Evolutionary conservation across 1,140 invertebrate species (phyloP).

Genomic region (Cardiocondyla obscurior): DNA sequence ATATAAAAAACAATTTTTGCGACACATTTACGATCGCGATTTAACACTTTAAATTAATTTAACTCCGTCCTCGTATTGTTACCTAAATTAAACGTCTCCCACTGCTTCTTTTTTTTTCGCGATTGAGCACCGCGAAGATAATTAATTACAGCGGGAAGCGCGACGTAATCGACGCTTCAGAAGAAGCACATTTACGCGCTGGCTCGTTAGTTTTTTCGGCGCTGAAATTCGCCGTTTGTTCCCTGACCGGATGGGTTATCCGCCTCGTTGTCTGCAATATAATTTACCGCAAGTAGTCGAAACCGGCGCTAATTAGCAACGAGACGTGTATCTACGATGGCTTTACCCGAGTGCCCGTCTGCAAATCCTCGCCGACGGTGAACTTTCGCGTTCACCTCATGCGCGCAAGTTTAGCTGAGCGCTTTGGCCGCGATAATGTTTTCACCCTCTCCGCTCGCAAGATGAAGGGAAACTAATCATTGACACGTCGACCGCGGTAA

Average conservation of each 20-base stretch:
- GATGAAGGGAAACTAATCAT: conserved; percentile 26
- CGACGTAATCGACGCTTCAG: no score
- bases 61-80: neutral
- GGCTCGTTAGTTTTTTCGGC: conserved; percentile 31
- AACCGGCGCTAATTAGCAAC: conserved; percentile 47
- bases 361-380: conserved; percentile 28
- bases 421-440: conserved; percentile 20
- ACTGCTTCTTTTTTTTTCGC: neutral
- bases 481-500: neutral
- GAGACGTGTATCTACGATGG: conserved; percentile 45
- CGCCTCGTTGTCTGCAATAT: conserved; percentile 13
- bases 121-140: neutral
- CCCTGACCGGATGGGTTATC: conserved; percentile 11
- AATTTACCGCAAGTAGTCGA: conserved; percentile 50
- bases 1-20: neutral
- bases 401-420: conserved; percentile 34
- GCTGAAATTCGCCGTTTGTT: conserved; percentile 3
- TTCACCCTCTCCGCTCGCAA: neutral
- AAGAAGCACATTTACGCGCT: neutral
- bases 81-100: neutral
- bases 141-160: conserved; percentile 13
- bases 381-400: conserved; percentile 39
- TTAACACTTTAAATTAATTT: no score
- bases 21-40: neutral
- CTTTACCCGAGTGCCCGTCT: conserved; percentile 38